A percentile compares a stretch with the other conserved stretches of the same genome.
Evolutionary conservation across 53 echinoderm and acorn worm genomes (phyloP).

Genomic region (Paracentrotus lividus): DNA sequence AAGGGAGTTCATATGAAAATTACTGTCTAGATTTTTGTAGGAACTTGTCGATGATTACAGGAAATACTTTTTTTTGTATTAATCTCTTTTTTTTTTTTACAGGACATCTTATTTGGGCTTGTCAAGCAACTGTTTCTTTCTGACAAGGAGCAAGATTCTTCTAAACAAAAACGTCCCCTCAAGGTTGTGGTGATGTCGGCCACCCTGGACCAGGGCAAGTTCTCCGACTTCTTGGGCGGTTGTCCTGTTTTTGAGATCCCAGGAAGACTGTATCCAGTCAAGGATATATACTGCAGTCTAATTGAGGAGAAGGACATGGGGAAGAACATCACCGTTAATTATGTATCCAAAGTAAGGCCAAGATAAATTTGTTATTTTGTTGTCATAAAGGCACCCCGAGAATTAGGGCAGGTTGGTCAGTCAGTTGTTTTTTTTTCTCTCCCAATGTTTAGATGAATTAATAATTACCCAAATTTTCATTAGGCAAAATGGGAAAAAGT

Average conservation of each 20-base stretch:
- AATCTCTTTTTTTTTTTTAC: not conserved
- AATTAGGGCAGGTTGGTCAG: too few relatives aligned
- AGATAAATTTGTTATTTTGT: not conserved
- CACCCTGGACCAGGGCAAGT: slow-evolving; percentile 92
- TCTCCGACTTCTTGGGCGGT: slow-evolving; percentile 86
- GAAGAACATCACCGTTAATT: slow-evolving; percentile 86
- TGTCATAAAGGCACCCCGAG: too few relatives aligned
- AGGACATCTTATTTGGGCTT: slow-evolving; percentile 99
- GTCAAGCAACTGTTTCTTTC: slow-evolving; percentile 92
- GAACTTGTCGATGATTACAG: too few relatives aligned
- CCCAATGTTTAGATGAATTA: too few relatives aligned
- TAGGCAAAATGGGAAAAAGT: too few relatives aligned
- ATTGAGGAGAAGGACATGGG: slow-evolving; percentile 85
- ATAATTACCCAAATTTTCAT: too few relatives aligned
- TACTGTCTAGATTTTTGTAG: too few relatives aligned
- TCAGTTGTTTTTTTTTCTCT: too few relatives aligned
- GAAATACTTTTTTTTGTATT: too few relatives aligned
- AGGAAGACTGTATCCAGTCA: slow-evolving; percentile 89
- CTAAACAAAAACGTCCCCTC: slow-evolving; percentile 79
- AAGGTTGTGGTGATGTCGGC: slow-evolving; percentile 97
- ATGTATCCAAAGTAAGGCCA: slow-evolving; percentile 90
- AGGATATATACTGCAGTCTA: slow-evolving; percentile 89
- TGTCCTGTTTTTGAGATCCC: slow-evolving; percentile 94
- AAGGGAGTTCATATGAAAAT: too few relatives aligned
- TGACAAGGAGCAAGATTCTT: slow-evolving; percentile 47